Evolutionary conservation across 2,113 vertebrate species (phyloP), one percentile per base, ranked within the genome.

Genomic region (Cranoglanis bouderius): DNA sequence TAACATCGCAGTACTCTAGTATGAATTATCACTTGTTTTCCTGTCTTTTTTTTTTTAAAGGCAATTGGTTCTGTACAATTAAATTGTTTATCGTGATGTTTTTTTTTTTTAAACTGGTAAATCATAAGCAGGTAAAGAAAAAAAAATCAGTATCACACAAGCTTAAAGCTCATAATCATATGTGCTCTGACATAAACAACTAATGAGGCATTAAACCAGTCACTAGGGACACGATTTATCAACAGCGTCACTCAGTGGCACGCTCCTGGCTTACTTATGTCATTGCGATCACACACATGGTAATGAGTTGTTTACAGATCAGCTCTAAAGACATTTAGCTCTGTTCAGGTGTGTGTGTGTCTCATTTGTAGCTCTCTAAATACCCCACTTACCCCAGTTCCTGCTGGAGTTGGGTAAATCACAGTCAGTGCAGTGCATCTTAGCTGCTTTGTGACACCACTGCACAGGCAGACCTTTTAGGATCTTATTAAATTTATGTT

Each of bases 401-500:
- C 57, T 35, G 49, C 51, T 82, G 10, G 75, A 85, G 61, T 49
- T n/a, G 43, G 82, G 53, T 86, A 77, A 89, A 88, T 91, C 88
- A 86, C 53, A 26, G 53, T 88, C 53, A 55, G 72, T 84, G 53
- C 70, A 6, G 78, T 87, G 46, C 55, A 82, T 53, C 80, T 88
- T 43, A 89, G 81, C 61, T 46, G 72, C 90, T 88, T 63, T 63
- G 67, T 61, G 38, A 84, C 32, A 12, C 74, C 24, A 77, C 43
- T 77, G 5, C 63, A 78, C 65, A 18, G 55, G 72, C 65, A 63
- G 82, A 49, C 32, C 59, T 87, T 84, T 70, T 14, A 65, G 13
- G 55, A 10, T 86, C 67, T 21, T 51, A 46, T 53, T 4, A 84
- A 87, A 91, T 91, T 83, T 85, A 91, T 89, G 85, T 83, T 87